Evolutionary conservation across 2,888 invertebrate genomes (phyloP), one percentile per base, ranked within the genome.

Genomic region (Dasypolia templi): DNA sequence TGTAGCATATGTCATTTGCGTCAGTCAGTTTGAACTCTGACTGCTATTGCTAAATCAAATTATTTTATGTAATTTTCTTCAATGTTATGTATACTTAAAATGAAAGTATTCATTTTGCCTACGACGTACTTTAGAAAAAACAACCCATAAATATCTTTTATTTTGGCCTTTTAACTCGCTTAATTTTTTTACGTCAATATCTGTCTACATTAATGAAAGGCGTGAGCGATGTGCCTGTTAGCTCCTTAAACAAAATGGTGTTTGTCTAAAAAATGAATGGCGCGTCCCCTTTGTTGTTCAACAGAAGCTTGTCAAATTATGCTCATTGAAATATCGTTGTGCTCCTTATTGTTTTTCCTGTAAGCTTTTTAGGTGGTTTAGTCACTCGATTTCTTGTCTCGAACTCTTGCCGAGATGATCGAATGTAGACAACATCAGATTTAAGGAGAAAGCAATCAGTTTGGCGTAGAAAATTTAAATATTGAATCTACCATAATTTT

Each of bases 181-280:
- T 63, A 53, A 53, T 58, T 77, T 63, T 72, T 64, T 66, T 32
- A 32, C 35, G 14, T 74, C 80, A 39, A 72, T 59, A 66, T 63
- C 35, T 42, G 66, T 68, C 56, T 64, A 55, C 59, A 59, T 74
- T 68, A 59, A 55, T 68, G 59, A 76, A 81, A 49, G 53, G 46
- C 42, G 53, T 64, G 58, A 76, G 63, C 49, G 49, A 81, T 78
- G 65, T 58, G 81, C 78, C 76, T 62, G 44, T 75, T 78, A 67
- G 75, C 61, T 78, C 39, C 63, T 74, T 63, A 74, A 74, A 78
- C 56, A 67, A 68, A 81, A 79, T 81, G 64, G 46, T 68, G 76
- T 63, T 76, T 81, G 64, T 51, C 26, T 19, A 69, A 77, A 79
- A 79, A 79, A 69, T 56, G 7, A 69, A 46, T 29, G 76, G 35